A percentile compares a stretch with the other conserved stretches of the same genome.
phyloP scores from a whole-genome alignment of 2,888 invertebrate species.

The Tipula helvola region DNA sequence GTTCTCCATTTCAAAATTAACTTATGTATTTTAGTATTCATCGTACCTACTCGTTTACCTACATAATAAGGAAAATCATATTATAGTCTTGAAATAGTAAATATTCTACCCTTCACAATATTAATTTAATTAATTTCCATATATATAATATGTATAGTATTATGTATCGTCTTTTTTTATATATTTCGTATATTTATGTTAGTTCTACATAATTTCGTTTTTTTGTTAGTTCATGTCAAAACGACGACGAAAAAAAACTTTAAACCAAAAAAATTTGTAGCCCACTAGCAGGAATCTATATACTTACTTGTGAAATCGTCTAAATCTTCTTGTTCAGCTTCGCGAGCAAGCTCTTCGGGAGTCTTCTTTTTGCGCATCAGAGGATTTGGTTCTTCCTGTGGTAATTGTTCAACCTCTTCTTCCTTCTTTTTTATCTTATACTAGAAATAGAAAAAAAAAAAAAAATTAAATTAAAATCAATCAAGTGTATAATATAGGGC shows the following conservation, averaged over 20 bases:
- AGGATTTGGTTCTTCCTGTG: constrained; percentile 80
- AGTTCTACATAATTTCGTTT: not conserved
- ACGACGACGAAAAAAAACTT: not conserved
- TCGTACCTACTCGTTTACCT: not conserved
- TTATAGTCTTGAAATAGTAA: not conserved
- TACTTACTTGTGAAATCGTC: constrained; percentile 90
- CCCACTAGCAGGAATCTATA: not conserved
- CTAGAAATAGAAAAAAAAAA: constrained; percentile 43
- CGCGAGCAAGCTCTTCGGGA: constrained; percentile 92
- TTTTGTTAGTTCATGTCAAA: not conserved
- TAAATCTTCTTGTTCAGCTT: constrained; percentile 91
- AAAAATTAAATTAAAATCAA: constrained; percentile 6
- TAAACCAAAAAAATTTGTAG: not conserved
- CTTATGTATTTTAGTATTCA: not conserved
- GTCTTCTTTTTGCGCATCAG: constrained; percentile 98
- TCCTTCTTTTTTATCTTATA: constrained; percentile 95
- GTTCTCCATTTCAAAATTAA: not conserved
- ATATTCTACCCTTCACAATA: not conserved
- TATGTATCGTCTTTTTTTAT: not conserved
- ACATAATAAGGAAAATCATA: not conserved
- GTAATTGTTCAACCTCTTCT: constrained; percentile 78
- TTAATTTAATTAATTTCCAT: not conserved
- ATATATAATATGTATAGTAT: not conserved
- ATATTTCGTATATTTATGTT: not conserved
- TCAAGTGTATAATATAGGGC: not conserved